A percentile compares a stretch with the other conserved stretches of the same genome.
phyloP scores from a whole-genome alignment of 2,797 vertebrate genomes.

The Pelochelys cantorii region DNA sequence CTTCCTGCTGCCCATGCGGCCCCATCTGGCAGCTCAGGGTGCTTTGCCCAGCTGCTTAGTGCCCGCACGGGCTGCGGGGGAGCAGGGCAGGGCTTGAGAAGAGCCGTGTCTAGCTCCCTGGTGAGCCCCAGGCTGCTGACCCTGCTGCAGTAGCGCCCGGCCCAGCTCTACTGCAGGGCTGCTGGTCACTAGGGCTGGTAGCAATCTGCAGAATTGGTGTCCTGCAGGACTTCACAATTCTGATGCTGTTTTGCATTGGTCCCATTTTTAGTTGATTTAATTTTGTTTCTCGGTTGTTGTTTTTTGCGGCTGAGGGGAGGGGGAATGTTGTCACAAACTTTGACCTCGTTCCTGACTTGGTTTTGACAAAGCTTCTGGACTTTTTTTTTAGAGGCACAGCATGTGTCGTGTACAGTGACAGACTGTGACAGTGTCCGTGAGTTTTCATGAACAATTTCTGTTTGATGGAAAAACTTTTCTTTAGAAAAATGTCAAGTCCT shows the following conservation, averaged over 20 bases:
- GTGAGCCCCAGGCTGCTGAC: too few species aligned
- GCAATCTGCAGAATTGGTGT: not conserved
- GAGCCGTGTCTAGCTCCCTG: too few species aligned
- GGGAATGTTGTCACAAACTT: not conserved
- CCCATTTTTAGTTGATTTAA: not conserved
- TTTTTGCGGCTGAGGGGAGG: too few species aligned
- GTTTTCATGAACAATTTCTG: not conserved
- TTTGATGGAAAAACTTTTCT: not conserved
- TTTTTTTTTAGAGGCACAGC: not conserved
- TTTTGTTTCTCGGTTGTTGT: not conserved
- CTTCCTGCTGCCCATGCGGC: too few species aligned
- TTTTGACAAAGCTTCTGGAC: not conserved
- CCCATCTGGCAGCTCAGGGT: too few species aligned
- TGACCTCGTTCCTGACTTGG: not conserved
- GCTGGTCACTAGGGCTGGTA: not conserved
- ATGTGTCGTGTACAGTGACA: not conserved
- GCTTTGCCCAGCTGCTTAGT: too few species aligned
- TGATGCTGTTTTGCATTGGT: not conserved
- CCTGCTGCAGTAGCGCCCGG: too few species aligned
- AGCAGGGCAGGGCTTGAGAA: too few species aligned
- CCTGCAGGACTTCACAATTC: not conserved
- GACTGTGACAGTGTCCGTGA: not conserved
- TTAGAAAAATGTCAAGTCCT: not conserved
- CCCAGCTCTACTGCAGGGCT: not conserved
- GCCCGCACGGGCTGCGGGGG: too few species aligned